Percentiles rank a stretch among this genome's conserved stretches.
Conservation (phyloP, 1,140 invertebrate genomes). For the Leptonema lineaticorne region DNA sequence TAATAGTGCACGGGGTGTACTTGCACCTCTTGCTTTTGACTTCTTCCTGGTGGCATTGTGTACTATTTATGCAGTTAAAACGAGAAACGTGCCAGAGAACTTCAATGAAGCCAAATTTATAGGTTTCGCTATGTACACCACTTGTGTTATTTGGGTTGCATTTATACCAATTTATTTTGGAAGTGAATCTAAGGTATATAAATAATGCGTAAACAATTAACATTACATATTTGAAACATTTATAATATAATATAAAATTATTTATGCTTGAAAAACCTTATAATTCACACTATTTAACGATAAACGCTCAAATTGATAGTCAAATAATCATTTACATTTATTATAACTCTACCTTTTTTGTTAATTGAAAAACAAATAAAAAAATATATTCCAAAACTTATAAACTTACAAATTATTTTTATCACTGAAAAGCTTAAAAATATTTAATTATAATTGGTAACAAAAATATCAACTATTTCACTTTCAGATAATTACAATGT, state of each 20-base stretch:
- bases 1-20: slow-evolving; percentile 66
- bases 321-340: too few relatives aligned
- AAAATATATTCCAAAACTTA: too few relatives aligned
- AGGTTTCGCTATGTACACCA: slow-evolving; percentile 86
- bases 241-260: too few relatives aligned
- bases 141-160: slow-evolving; percentile 86
- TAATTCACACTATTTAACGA: background rate
- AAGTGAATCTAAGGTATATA: slow-evolving; percentile 65
- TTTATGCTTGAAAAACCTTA: background rate
- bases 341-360: too few relatives aligned
- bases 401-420: too few relatives aligned
- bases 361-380: too few relatives aligned
- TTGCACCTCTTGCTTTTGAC: slow-evolving; percentile 78
- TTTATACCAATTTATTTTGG: slow-evolving; percentile 85
- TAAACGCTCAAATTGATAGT: too few relatives aligned
- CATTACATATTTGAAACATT: too few relatives aligned
- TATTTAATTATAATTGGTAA: too few relatives aligned
- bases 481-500: slow-evolving; percentile 65
- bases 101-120: slow-evolving; percentile 87
- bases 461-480: too few relatives aligned
- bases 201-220: too few relatives aligned
- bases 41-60: slow-evolving; percentile 77
- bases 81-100: slow-evolving; percentile 84
- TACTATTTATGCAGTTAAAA: slow-evolving; percentile 84
- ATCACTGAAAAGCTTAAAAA: too few relatives aligned